phyloP scores from a whole-genome alignment of 2,888 invertebrate genomes.

The Lydus trimaculatus region DNA sequence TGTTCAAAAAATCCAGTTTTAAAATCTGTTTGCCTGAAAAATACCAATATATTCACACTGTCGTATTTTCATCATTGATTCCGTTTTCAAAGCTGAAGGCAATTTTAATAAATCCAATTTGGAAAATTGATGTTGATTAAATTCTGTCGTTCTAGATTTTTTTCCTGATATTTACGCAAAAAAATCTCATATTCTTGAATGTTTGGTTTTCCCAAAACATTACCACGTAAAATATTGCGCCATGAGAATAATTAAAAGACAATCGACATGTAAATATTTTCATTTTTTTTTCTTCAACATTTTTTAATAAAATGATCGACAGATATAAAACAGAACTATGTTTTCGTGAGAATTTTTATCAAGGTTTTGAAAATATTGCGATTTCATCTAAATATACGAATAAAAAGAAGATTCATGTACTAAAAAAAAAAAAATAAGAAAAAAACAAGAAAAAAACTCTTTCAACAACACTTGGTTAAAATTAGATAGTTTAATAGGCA shows the following conservation, averaged over 20 bases:
- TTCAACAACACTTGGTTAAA: background rate
- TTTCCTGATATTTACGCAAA: too few species aligned
- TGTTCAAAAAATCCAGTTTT: too few species aligned
- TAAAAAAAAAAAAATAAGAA: background rate
- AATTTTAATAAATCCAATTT: background rate
- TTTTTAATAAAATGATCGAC: background rate
- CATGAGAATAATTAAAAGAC: background rate
- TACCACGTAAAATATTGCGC: background rate
- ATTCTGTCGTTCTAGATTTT: background rate
- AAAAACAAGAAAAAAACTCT: background rate
- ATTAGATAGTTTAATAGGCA: conserved; percentile 5
- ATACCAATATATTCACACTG: background rate
- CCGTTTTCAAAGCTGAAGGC: background rate
- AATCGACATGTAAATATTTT: background rate
- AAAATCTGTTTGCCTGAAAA: too few species aligned
- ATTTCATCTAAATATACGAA: background rate
- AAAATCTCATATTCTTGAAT: background rate
- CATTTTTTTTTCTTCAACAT: too few species aligned
- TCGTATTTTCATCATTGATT: background rate
- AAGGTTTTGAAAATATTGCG: background rate
- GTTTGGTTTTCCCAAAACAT: background rate
- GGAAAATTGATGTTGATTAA: background rate
- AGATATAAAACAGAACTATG: background rate
- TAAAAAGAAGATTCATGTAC: background rate
- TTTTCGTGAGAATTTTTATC: conserved; percentile 1